phyloP scores from a whole-genome alignment of 2,888 invertebrate species.

The Scaptomyza parva region DNA sequence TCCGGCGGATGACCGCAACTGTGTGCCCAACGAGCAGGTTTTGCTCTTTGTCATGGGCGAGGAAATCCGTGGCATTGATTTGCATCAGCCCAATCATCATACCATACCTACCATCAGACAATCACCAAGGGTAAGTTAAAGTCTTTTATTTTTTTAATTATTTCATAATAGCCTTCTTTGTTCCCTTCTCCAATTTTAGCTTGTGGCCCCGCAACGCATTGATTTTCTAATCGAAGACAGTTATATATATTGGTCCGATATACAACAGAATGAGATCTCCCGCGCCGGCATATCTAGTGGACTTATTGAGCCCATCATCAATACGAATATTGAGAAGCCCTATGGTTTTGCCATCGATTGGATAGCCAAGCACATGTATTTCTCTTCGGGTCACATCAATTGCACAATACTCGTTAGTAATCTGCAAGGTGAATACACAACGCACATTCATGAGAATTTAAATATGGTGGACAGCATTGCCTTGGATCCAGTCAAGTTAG shows the following conservation, averaged over 20 bases:
- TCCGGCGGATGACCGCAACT: constrained; percentile 86
- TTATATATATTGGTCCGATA: constrained; percentile 92
- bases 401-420: constrained; percentile 89
- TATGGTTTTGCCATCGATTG: constrained; percentile 93
- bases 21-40: constrained; percentile 91
- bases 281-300: constrained; percentile 89
- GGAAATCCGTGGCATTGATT: constrained; percentile 93
- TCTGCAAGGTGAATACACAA: constrained; percentile 89
- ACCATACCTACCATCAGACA: constrained; percentile 92
- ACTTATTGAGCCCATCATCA: constrained; percentile 89
- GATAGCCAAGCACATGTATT: constrained; percentile 88
- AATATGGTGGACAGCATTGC: constrained; percentile 88
- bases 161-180: neutral
- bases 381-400: constrained; percentile 87
- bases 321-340: constrained; percentile 87
- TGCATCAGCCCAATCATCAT: constrained; percentile 90
- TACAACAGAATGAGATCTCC: constrained; percentile 90
- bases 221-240: constrained; percentile 89
- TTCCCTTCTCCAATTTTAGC: constrained; percentile 82
- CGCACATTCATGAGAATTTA: constrained; percentile 84
- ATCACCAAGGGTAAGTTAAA: constrained; percentile 78
- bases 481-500: constrained; percentile 88
- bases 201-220: constrained; percentile 89
- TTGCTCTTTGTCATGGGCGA: constrained; percentile 90
- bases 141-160: neutral